Percentiles rank a stretch among this genome's conserved stretches.
phyloP scores from a whole-genome alignment of 2,888 invertebrate species.

The Oeneis ivallda region DNA sequence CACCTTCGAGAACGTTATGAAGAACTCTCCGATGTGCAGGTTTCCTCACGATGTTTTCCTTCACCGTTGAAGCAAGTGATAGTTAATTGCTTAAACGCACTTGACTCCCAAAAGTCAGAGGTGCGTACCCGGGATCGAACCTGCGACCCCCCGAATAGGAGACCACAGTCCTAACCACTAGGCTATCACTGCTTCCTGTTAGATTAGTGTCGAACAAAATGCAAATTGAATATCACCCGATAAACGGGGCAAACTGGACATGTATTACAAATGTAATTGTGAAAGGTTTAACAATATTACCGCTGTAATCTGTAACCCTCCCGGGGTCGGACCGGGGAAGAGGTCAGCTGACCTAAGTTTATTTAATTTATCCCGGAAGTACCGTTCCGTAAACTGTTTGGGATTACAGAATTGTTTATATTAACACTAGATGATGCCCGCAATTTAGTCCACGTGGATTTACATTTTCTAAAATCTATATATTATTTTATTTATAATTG shows the following conservation, averaged over 20 bases:
- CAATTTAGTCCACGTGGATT: too few relatives aligned
- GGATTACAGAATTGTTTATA: conserved; percentile 14
- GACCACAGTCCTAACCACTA: too few relatives aligned
- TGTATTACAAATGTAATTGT: conserved; percentile 42
- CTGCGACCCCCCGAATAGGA: too few relatives aligned
- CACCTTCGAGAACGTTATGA: too few relatives aligned
- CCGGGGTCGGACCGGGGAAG: conserved; percentile 31
- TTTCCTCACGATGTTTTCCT: too few relatives aligned
- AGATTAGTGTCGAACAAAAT: conserved; percentile 27
- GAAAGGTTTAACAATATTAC: conserved; percentile 41
- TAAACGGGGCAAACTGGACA: conserved; percentile 33
- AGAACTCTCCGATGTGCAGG: too few relatives aligned
- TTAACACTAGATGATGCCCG: not conserved
- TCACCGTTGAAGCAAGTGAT: too few relatives aligned
- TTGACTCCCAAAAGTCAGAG: too few relatives aligned
- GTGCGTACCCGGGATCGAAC: too few relatives aligned
- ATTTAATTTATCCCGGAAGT: conserved; percentile 37
- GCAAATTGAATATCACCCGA: conserved; percentile 27
- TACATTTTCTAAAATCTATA: too few relatives aligned
- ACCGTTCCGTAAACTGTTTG: conserved; percentile 25
- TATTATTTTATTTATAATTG: too few relatives aligned
- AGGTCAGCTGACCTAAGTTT: conserved; percentile 38
- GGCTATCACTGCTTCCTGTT: not conserved
- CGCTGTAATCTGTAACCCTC: conserved; percentile 37
- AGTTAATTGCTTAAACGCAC: too few relatives aligned